Conservation (phyloP, 1,140 invertebrate species). For the Zaprionus davidi region DNA sequence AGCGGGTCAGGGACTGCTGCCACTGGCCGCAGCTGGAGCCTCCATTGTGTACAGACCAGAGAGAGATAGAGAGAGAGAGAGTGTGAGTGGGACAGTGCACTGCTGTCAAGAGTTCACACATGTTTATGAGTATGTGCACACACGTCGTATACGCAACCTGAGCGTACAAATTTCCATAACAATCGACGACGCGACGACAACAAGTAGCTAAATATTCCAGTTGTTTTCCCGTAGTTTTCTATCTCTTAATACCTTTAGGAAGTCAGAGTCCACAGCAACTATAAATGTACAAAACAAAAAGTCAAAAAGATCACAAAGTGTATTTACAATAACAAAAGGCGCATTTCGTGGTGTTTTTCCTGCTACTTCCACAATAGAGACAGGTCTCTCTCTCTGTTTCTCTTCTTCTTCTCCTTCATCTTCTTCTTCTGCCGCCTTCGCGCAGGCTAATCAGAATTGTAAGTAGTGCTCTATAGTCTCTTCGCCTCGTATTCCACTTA, state of each 20-base stretch:
- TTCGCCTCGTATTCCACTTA: conserved; percentile 53
- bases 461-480: conserved; percentile 56
- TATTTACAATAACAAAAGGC: conserved; percentile 69
- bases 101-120: conserved; percentile 50
- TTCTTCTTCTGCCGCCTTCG: background rate
- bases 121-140: conserved; percentile 56
- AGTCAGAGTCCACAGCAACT: conserved; percentile 48
- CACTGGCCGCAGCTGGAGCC: conserved; percentile 30
- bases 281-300: conserved; percentile 38
- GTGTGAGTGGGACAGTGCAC: background rate
- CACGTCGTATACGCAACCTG: conserved; percentile 79
- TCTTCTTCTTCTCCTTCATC: background rate
- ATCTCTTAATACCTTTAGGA: conserved; percentile 77
- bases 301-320: conserved; percentile 50
- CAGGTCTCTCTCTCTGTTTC: conserved; percentile 53
- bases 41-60: conserved; percentile 40
- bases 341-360: conserved; percentile 63
- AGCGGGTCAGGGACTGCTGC: conserved; percentile 66
- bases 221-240: conserved; percentile 16
- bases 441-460: conserved; percentile 65
- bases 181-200: conserved; percentile 51
- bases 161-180: conserved; percentile 66
- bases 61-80: background rate
- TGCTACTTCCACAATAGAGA: conserved; percentile 59
- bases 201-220: conserved; percentile 59